Evolutionary conservation across 2,797 vertebrate genomes (phyloP), one percentile per base, ranked within the genome.

Genomic region (Siniperca obscura): DNA sequence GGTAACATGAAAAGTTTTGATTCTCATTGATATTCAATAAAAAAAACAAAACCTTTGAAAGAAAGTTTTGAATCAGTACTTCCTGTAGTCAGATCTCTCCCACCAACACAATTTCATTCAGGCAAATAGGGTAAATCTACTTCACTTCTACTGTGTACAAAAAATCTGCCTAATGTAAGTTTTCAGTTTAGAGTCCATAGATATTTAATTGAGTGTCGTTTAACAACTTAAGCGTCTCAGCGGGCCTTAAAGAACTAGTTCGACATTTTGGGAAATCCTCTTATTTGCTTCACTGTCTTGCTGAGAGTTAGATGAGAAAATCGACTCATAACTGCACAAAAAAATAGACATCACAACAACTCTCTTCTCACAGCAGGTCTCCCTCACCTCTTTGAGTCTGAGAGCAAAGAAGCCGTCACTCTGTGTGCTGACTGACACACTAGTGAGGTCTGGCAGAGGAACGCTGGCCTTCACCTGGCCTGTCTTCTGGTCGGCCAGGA

Each of bases 401-500:
- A 99, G 95, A 1, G 98, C 98, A 46, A 99, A 99, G 94, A 99
- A 99, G 71, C 98, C 97, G 38, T 99, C 98, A 0, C 92, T 97
- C 52, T 97, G 98, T 2, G 97, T 98, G 94, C 98, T 99, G 94
- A 98, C 97, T 0, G 98, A 99, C 57, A 99, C 96, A 44, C 98
- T 98, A 65, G 94, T 95, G 73, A 99, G 96, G 79, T 99, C 98
- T 3, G 94, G 96, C 86, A 99, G 93, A 0, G 98, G 97, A 57
- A 99, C 96, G 72, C 97, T 98, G 59, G 96, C 96, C 91, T 99
- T 99, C 90, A 99, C 96, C 82, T 98, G 97, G n/a, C 98, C 98
- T 0, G 97, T 98, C 91, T 99, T 99, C 88, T 98, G 98, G 93
- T 99, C 98, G 7, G 97, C 98, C 86, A 99, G 96, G 59, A 99